Conservation (phyloP, 2,113 vertebrate species). For the pig (Sus scrofa) region T2T-Sscrofa CM000820.6:118794001-118794500, state of each 20-base stretch:
- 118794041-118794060: slow-evolving; percentile 52
- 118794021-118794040: slow-evolving; percentile 52
- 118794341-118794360: slow-evolving; percentile 89
- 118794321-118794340: slow-evolving; percentile 89
- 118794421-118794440: slow-evolving; percentile 97
- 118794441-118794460: slow-evolving; percentile 95
- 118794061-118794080: slow-evolving; percentile 46
- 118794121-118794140: slow-evolving; percentile 30
- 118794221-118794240: not conserved
- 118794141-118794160: not conserved
- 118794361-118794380: slow-evolving; percentile 95
- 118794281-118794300: slow-evolving; percentile 6
- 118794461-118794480: slow-evolving; percentile 97
- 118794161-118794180: slow-evolving; percentile 35
- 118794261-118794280: not conserved
- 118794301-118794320: slow-evolving; percentile 38
- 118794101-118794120: slow-evolving; percentile 43
- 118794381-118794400: slow-evolving; percentile 97
- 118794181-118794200: not conserved
- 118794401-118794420: slow-evolving; percentile 95
- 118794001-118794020: slow-evolving; percentile 28
- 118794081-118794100: slow-evolving; percentile 55
- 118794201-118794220: slow-evolving; percentile 10
- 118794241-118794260: not conserved
- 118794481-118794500: slow-evolving; percentile 96